Evolutionary conservation across 2,113 vertebrate species (phyloP).

Genomic region (Odocoileus hemionus): DNA sequence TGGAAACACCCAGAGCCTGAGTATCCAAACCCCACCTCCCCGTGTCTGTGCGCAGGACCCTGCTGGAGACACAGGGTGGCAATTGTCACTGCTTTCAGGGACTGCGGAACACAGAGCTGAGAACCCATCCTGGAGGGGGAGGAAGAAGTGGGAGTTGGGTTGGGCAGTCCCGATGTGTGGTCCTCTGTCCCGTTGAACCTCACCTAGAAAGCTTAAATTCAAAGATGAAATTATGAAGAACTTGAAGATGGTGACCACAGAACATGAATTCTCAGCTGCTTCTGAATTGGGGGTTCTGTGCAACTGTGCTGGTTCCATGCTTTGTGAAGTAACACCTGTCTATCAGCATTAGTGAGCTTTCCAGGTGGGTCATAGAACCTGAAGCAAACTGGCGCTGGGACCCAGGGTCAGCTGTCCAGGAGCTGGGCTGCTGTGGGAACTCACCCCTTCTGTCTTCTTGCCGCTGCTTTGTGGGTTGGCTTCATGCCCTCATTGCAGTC

Average conservation of each 20-base stretch:
- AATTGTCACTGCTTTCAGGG: neutral
- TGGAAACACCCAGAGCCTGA: neutral
- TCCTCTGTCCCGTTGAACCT: neutral
- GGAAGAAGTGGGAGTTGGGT: rapidly evolving
- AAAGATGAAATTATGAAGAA: neutral
- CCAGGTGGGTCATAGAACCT: neutral
- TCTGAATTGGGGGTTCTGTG: neutral
- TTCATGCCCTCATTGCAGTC: neutral
- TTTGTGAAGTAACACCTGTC: neutral
- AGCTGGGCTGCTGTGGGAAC: rapidly evolving
- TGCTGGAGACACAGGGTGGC: neutral
- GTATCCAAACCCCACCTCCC: rapidly evolving
- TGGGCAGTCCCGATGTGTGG: rapidly evolving
- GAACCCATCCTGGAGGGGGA: neutral
- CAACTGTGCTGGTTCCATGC: rapidly evolving
- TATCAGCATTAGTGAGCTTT: neutral
- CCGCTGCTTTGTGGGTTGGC: neutral
- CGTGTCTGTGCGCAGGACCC: neutral
- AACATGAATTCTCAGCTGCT: neutral
- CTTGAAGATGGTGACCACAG: neutral
- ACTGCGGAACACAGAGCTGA: neutral
- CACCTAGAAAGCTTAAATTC: neutral
- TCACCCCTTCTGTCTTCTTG: neutral
- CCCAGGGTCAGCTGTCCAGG: neutral
- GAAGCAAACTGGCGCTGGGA: neutral